Base-by-base conservation (phyloP, 2,888 invertebrate genomes). In the Harpalus rufipes region DNA sequence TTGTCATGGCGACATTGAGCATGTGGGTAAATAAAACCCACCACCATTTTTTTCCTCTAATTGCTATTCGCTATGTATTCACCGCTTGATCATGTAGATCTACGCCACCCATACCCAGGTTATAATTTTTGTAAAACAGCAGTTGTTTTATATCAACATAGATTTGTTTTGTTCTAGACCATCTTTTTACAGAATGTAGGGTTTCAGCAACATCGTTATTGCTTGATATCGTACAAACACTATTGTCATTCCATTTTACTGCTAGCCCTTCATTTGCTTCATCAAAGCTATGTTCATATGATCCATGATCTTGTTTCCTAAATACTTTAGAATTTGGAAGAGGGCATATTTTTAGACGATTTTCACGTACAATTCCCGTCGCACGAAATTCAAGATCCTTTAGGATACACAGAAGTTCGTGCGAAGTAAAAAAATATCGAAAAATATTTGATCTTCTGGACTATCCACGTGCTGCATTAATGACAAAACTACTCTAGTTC, bases 161-260 rank as follows among this genome's bases (percentile, higher is more conserved):
- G 44, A 79, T 82, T 16, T 25, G 12, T 16, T 16, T 61, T 14
- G n/a, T 58, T 25, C 63, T 56, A 14, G 72, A 84, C 80, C 80
- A 87, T 21, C 87, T 39, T 63, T 85, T 84, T 59, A 86, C 78
- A 10, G 5, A 65, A 61, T 56, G 32, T n/a, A 85, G 1, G 10
- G 87, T 86, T 18, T 85, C 80, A 8, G 83, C 83, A 16, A 59
- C 14, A 58, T 85, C 86, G 72, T 85, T 86, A 56, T 86, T 86
- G 56, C 86, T 86, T n/a, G 63, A 58, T 51, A 88, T 85, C 1
- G 83, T 81, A 8, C 88, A 87, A 41, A 85, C 56, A 82, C 86
- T 88, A 41, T 86, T 87, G 68, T 87, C 88, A 7, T 86, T 61
- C 87, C 87, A 88, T 84, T 86, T 86, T 0, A 87, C 87, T 18